Evolutionary conservation across 2,113 vertebrate genomes (phyloP), one percentile per base, ranked within the genome.

Genomic region (Odobenus rosmarus): DNA sequence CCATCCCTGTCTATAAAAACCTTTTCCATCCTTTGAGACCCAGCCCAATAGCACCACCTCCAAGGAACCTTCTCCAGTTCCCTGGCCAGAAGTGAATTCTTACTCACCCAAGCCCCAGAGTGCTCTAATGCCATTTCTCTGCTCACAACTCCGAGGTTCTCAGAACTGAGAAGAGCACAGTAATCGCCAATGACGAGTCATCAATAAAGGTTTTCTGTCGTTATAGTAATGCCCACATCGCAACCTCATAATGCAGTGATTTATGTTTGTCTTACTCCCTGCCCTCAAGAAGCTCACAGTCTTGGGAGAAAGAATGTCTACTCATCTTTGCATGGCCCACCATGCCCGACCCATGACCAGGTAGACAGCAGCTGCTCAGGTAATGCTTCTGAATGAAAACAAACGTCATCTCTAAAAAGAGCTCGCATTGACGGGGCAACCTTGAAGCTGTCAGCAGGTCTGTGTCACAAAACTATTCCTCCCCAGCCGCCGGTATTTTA

Each of bases 331-430:
- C 10, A 23, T 10, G 51, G 26, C 24, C 42, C 33, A 21, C 62
- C 36, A 57, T 2, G 67, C 13, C 67, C 46, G 12, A 12, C 11
- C 59, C 51, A 77, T n/a, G 16, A 15, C 49, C n/a, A 28, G 0
- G 5, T 28, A n/a, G 6, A 13, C 28, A 55, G 51, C 31, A 19
- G 24, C 21, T 12, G 16, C 12, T 67, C 36, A 28, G 49, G 2
- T 16, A 36, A 67, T 86, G 61, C 24, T 91, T 81, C 21, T 36
- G 49, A 95, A 62, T n/a, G 51, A 88, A 93, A 67, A 87, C 49
- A 46, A 2, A 42, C 4, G n/a, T 85, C 57, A 42, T 31, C 69
- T 62, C 3, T 42, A 36, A 49, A 83, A 88, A 51, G 11, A 62
- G 51, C 28, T 36, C 51, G 4, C 14, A 12, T 28, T 15, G 42